Evolutionary conservation across 2,797 vertebrate species (phyloP), one percentile per base, ranked within the genome.

Genomic region (Pyrocephalus nanus): DNA sequence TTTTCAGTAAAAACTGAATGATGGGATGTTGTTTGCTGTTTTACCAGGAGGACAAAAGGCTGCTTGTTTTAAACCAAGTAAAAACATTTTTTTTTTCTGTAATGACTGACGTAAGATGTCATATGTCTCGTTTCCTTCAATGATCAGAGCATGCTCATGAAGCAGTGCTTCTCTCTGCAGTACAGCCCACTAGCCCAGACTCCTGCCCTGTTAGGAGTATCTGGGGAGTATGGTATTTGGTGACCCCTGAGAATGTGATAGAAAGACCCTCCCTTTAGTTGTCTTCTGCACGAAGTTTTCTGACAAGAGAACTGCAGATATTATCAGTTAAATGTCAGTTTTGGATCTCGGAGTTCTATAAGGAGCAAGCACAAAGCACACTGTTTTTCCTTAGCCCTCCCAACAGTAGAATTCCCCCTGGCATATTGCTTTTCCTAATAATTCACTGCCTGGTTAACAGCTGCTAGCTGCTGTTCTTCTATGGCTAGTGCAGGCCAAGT

Each of bases 131-230:
- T 60, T 78, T 91, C 38, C 48, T 70, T 67, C 27, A 25, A 47
- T 5, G 13, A 7, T 34, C 8, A 32, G 30, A 47, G 27, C 12
- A 9, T 14, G 29, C 50, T 62, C 18, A 45, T 8, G 36, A 34
- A 73, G 69, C 48, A 11, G 6, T 5, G 7, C 15, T 84, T 38
- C 18, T 53, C 12, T 1, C 16, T 20, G 65, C 0, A 2, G 29
- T 19, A 15, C n/a, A 43, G 25, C n/a, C 38, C 0, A 0, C 2
- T 11, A 43, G 69, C 36, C 38, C 51, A 25, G 62, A 5, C 36
- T 43, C 45, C n/a, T 0, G 0, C 58, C n/a, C 2, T 3, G 1
- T 8, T 7, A 6, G 29, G 34, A 1, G 1, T 34, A 4, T n/a
- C 50, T 34, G 54, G 47, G 48, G 54, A 66, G 32, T 13, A 25